A percentile compares a stretch with the other conserved stretches of the same genome.
Conservation (phyloP, 2,113 vertebrate genomes). For the Cryptotis parvus region DNA sequence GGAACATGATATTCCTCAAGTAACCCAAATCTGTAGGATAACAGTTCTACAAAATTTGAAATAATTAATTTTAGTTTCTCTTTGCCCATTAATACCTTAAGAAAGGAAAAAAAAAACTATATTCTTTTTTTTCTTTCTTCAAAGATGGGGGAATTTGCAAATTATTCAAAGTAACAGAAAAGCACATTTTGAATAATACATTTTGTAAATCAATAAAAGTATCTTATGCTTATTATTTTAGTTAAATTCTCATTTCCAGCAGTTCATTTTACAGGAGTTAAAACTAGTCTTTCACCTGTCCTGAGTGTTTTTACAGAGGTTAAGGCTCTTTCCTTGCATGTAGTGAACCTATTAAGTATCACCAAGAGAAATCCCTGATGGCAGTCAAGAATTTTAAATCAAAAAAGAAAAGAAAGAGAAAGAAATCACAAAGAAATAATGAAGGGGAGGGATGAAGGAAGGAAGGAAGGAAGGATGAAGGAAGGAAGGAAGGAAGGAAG, state of each 20-base stretch:
- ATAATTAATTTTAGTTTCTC: background rate
- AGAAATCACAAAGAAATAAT: too few species aligned
- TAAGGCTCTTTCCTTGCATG: too few species aligned
- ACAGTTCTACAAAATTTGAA: background rate
- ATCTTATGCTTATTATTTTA: constrained; percentile 1
- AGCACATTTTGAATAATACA: background rate
- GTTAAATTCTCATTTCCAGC: background rate
- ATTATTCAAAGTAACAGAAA: background rate
- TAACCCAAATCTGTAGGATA: background rate
- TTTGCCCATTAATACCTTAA: background rate
- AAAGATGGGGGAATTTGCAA: background rate
- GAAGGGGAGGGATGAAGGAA: too few species aligned
- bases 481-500: too few species aligned
- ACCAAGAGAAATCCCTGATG: too few species aligned
- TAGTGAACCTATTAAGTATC: too few species aligned
- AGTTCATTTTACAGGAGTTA: constrained; percentile 19
- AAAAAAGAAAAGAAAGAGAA: too few species aligned
- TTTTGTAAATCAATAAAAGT: background rate
- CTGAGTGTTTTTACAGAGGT: too few species aligned
- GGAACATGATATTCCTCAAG: background rate
- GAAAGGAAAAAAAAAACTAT: background rate
- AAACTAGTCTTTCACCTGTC: background rate
- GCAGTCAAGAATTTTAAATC: too few species aligned
- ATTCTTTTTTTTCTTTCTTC: too few species aligned
- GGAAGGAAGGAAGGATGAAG: too few species aligned